Evolutionary conservation across 2,888 invertebrate species (phyloP).

Genomic region (Drosophila rellima): DNA sequence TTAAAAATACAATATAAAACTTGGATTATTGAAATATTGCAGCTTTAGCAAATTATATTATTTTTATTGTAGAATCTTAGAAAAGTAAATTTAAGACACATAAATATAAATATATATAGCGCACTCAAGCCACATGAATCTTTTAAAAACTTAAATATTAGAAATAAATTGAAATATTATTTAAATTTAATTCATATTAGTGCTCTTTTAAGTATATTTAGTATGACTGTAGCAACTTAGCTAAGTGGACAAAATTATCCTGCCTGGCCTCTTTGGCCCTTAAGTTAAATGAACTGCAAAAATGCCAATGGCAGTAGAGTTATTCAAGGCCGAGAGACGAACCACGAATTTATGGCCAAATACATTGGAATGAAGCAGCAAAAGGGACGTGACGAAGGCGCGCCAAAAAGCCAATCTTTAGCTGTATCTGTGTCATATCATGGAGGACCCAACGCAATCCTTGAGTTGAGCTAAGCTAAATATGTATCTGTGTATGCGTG

Average conservation of each 20-base stretch:
- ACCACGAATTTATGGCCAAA: conserved; percentile 30
- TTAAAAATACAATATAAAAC: too few species aligned
- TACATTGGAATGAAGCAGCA: background rate
- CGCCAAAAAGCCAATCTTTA: conserved; percentile 17
- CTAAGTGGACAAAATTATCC: conserved; percentile 7
- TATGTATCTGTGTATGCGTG: background rate
- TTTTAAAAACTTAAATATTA: background rate
- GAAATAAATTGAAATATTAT: background rate
- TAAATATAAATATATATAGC: too few species aligned
- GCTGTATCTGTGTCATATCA: conserved; percentile 17
- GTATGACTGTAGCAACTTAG: background rate
- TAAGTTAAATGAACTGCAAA: conserved; percentile 77
- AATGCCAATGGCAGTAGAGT: conserved; percentile 72
- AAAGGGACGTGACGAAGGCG: conserved; percentile 38
- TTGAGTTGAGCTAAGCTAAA: conserved; percentile 71
- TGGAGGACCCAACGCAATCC: conserved; percentile 46
- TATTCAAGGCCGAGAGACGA: conserved; percentile 65
- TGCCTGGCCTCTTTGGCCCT: conserved; percentile 1
- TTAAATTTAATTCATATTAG: background rate
- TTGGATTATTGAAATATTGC: too few species aligned
- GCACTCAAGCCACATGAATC: background rate
- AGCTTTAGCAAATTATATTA: too few species aligned
- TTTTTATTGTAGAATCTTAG: too few species aligned
- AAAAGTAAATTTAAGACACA: too few species aligned
- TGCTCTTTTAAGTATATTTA: background rate